Evolutionary conservation across 1,140 invertebrate species (phyloP).

Genomic region (Eriosoma lanigerum): DNA sequence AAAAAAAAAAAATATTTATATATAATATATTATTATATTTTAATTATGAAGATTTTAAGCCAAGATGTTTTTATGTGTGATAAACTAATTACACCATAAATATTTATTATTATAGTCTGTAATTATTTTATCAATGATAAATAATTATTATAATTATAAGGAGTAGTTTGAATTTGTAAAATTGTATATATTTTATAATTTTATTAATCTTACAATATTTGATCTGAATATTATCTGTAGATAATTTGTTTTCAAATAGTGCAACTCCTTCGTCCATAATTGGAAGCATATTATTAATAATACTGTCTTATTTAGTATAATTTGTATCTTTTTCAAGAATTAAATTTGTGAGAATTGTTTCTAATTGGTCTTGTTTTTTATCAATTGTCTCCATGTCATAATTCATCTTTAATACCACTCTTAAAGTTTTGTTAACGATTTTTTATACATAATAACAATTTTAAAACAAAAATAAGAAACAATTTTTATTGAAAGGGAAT

Average conservation of each 20-base stretch:
- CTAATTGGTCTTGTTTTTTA: neutral
- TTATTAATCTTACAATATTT: neutral
- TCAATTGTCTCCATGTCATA: slow-evolving; percentile 8
- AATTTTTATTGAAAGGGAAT: too few relatives aligned
- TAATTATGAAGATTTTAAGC: too few relatives aligned
- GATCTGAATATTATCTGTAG: neutral
- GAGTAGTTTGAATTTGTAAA: neutral
- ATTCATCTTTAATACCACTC: slow-evolving; percentile 1
- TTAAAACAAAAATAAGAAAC: too few relatives aligned
- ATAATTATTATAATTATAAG: too few relatives aligned
- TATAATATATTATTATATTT: too few relatives aligned
- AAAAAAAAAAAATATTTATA: too few relatives aligned
- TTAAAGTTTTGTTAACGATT: neutral
- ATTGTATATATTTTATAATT: slow-evolving; percentile 5
- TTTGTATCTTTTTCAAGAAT: neutral
- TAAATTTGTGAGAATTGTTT: neutral
- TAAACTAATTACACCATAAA: too few relatives aligned
- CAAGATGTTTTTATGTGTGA: too few relatives aligned
- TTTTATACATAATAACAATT: too few relatives aligned
- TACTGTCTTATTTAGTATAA: neutral
- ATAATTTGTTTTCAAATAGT: neutral
- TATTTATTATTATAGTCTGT: too few relatives aligned
- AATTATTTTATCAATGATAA: too few relatives aligned
- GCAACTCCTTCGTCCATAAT: neutral
- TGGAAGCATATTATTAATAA: neutral